These are phyloP conservation scores for Gallinago jamesoni DNA, from an alignment of 2,113 vertebrate genomes.

Conservation along the genomic window DNA sequence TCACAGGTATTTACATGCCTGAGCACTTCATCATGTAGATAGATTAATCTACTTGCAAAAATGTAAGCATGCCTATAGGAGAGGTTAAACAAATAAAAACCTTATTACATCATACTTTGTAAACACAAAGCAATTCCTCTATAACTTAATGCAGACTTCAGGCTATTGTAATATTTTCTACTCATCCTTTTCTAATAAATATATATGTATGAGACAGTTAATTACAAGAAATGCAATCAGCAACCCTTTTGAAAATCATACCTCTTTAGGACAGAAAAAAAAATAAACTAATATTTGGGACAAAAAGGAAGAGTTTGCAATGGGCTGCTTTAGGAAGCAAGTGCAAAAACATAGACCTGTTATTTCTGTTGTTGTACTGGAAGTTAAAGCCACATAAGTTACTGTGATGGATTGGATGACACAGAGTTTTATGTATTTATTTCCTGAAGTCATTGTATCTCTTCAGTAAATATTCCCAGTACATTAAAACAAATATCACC, in stretches of 20 bases:
- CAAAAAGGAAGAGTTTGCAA: background rate
- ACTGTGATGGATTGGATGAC: background rate
- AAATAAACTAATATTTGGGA: background rate
- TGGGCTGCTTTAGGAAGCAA: background rate
- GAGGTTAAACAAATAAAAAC: background rate
- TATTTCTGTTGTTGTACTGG: background rate
- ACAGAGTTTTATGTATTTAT: background rate
- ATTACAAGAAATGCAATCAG: background rate
- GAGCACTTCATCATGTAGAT: background rate
- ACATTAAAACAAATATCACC: background rate
- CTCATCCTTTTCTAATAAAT: background rate
- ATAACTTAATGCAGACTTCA: background rate
- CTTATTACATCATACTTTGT: background rate
- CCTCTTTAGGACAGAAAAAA: background rate
- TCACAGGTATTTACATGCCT: slow-evolving; percentile 23
- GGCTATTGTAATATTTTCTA: background rate
- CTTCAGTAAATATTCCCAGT: background rate
- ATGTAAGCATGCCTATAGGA: background rate
- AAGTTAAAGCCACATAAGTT: background rate
- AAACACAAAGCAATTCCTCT: background rate
- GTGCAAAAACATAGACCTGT: background rate
- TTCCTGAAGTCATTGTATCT: background rate
- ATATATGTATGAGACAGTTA: background rate
- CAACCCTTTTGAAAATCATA: background rate
- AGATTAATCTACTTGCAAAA: slow-evolving; percentile 24